A percentile compares a stretch with the other conserved stretches of the same genome.
Evolutionary conservation across 2,888 invertebrate species (phyloP).

Genomic region (Dolomedes plantarius): DNA sequence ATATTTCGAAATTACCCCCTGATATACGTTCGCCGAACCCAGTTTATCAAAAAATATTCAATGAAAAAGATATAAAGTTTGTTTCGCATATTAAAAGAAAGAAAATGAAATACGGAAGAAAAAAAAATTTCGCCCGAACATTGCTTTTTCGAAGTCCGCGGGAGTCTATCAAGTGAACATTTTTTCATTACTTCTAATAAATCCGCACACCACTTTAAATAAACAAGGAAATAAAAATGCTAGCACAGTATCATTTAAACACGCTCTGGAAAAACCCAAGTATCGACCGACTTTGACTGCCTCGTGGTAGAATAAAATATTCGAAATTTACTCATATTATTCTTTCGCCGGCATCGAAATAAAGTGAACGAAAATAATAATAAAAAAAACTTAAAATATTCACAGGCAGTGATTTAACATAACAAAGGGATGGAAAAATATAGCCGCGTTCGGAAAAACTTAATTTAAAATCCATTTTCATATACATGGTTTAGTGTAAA

Average conservation of each 20-base stretch:
- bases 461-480: constrained; percentile 52
- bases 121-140: background rate
- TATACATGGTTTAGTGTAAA: constrained; percentile 20
- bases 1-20: no score
- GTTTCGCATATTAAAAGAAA: background rate
- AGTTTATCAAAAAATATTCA: background rate
- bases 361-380: background rate
- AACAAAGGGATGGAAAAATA: constrained; percentile 9
- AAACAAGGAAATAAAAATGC: background rate
- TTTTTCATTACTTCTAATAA: constrained; percentile 1
- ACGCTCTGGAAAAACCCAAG: background rate
- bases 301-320: background rate
- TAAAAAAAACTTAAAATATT: background rate
- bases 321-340: background rate
- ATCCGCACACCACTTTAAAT: background rate
- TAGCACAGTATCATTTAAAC: background rate
- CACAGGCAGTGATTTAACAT: constrained; percentile 15
- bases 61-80: background rate
- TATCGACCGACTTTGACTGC: background rate
- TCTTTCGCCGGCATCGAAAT: background rate
- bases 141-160: background rate
- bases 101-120: no score
- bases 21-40: background rate
- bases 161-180: background rate
- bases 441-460: constrained; percentile 12